A percentile compares a stretch with the other conserved stretches of the same genome.
These are phyloP conservation scores for Gymnarchus niloticus DNA, from an alignment of 2,113 vertebrate genomes.

Conservation along the genomic window DNA sequence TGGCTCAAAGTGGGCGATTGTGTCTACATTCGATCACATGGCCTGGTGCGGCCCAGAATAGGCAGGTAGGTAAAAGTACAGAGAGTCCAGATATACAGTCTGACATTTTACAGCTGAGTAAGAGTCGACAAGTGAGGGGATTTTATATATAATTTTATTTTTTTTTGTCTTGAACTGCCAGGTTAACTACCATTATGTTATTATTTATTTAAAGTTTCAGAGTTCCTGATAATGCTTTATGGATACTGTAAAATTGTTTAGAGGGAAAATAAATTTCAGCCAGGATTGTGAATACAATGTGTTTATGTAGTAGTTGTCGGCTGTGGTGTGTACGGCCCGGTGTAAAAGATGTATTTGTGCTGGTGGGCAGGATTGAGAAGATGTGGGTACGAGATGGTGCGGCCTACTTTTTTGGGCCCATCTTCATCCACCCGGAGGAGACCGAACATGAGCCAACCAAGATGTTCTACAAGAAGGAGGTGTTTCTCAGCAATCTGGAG, in stretches of 20 bases:
- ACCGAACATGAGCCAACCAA: slow-evolving; percentile 96
- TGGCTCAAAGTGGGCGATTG: slow-evolving; percentile 95
- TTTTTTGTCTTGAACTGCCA: no score
- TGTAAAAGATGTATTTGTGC: neutral
- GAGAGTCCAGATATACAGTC: no score
- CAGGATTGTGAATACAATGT: neutral
- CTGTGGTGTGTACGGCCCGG: neutral
- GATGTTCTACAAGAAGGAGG: slow-evolving; percentile 98
- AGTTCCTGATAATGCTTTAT: no score
- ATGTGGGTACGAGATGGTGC: slow-evolving; percentile 89
- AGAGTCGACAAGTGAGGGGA: no score
- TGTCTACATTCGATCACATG: slow-evolving; percentile 90
- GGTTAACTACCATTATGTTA: neutral
- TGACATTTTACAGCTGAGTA: no score
- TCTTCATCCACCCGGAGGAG: slow-evolving; percentile 96
- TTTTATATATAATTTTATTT: no score
- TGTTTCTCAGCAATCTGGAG: slow-evolving; percentile 91
- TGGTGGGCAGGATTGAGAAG: slow-evolving; percentile 71
- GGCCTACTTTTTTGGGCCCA: slow-evolving; percentile 89
- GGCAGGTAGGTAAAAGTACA: slow-evolving; percentile 68
- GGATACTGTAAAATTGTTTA: neutral
- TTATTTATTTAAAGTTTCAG: neutral
- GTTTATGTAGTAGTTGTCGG: neutral
- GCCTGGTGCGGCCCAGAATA: slow-evolving; percentile 78
- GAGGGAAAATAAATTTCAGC: neutral